Conservation (phyloP, 2,113 vertebrate species). For the Sorex fumeus region DNA sequence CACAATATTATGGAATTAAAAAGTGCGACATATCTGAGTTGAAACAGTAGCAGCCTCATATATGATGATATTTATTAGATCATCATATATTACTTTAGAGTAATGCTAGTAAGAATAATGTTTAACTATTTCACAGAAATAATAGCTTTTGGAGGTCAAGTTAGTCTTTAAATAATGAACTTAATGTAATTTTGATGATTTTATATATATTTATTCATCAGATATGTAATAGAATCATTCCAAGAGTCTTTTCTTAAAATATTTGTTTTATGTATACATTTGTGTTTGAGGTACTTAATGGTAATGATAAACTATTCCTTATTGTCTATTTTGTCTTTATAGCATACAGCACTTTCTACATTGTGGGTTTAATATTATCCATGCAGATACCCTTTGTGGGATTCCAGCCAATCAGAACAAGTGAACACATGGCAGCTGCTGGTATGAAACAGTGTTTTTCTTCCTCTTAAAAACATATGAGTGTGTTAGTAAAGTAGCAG, state of each 20-base stretch:
- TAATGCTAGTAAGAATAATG: not conserved
- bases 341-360: slow-evolving; percentile 99
- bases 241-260: slow-evolving; percentile 47
- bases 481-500: not conserved
- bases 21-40: not conserved
- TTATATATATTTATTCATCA: not conserved
- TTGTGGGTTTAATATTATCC: slow-evolving; percentile 97
- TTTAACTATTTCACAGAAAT: slow-evolving; percentile 18
- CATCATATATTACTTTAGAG: slow-evolving; percentile 25
- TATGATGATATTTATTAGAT: not conserved
- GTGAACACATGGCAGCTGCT: slow-evolving; percentile 98
- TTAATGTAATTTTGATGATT: slow-evolving; percentile 14
- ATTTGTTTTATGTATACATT: slow-evolving; percentile 15
- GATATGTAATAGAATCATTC: not conserved
- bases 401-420: slow-evolving; percentile 98
- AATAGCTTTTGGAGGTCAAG: not conserved
- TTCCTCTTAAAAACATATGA: not conserved
- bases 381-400: slow-evolving; percentile 99
- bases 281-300: slow-evolving; percentile 56
- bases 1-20: not conserved
- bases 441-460: slow-evolving; percentile 87
- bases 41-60: too few relatives aligned
- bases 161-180: not conserved
- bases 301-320: slow-evolving; percentile 70
- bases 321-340: slow-evolving; percentile 75